These are phyloP conservation scores for Drosophila formosana DNA, from an alignment of 2,888 invertebrate species.

Conservation along the genomic window DNA sequence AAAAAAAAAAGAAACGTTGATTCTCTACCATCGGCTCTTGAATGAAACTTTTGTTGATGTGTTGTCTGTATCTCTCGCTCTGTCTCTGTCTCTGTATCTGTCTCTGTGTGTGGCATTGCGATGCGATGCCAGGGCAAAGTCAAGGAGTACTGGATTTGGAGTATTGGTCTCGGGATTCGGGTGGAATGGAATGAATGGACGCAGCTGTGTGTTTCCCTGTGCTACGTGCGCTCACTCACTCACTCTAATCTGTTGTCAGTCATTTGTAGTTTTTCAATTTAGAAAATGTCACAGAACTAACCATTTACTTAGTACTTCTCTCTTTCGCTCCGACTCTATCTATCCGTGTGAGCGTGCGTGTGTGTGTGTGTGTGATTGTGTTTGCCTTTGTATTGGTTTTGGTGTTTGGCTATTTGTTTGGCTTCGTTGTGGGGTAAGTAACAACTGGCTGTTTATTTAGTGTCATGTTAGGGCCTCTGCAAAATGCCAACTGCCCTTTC, in stretches of 20 bases:
- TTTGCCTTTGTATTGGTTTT: constrained; percentile 68
- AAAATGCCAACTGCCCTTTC: constrained; percentile 29
- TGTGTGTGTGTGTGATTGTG: constrained; percentile 23
- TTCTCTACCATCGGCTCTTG: constrained; percentile 18
- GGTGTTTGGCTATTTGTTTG: constrained; percentile 70
- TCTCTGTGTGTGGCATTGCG: constrained; percentile 9
- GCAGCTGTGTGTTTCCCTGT: constrained; percentile 40
- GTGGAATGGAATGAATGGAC: constrained; percentile 35
- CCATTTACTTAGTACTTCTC: constrained; percentile 67
- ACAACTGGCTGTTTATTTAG: constrained; percentile 79
- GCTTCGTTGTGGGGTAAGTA: constrained; percentile 78
- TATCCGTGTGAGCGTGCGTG: neutral
- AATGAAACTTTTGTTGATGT: constrained; percentile 39
- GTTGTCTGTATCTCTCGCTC: constrained; percentile 1
- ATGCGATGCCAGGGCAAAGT: constrained; percentile 41
- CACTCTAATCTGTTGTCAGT: constrained; percentile 77
- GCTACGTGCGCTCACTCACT: constrained; percentile 45
- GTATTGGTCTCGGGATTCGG: constrained; percentile 35
- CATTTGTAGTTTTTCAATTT: constrained; percentile 81
- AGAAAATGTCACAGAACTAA: constrained; percentile 78
- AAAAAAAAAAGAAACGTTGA: constrained; percentile 17
- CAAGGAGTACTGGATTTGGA: constrained; percentile 39
- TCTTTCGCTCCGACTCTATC: neutral
- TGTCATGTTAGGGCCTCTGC: constrained; percentile 70
- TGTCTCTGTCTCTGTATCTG: neutral